phyloP scores from a whole-genome alignment of 2,113 vertebrate species.

The Terrapene triunguis region DNA sequence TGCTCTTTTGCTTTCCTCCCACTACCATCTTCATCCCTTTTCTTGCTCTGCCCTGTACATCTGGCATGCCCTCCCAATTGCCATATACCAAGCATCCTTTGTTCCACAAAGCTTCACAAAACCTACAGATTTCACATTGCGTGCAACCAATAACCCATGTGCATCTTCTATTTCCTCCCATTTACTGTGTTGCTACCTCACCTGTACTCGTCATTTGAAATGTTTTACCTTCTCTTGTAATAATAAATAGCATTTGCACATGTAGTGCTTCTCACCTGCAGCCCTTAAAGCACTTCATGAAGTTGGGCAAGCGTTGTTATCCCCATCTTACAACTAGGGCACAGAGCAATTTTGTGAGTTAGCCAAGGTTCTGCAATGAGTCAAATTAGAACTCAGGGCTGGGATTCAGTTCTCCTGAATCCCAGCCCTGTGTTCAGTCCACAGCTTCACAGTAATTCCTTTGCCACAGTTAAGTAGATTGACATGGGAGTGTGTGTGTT shows the following conservation, averaged over 20 bases:
- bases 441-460: not conserved
- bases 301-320: not conserved
- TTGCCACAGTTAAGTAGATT: not conserved
- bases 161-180: conserved; percentile 44
- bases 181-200: conserved; percentile 35
- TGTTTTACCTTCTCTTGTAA: not conserved
- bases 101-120: not conserved
- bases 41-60: not conserved
- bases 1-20: not conserved
- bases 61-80: not conserved
- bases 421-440: not conserved
- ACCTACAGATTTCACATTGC: conserved; percentile 47
- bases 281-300: not conserved
- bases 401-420: not conserved
- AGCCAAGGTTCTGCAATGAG: not conserved
- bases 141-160: conserved; percentile 16
- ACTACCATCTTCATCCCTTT: not conserved
- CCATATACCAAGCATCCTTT: not conserved
- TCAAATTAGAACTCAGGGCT: not conserved
- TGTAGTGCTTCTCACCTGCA: conserved; percentile 40
- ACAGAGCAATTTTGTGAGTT: not conserved
- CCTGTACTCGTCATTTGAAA: conserved; percentile 58
- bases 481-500: rapidly evolving
- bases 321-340: not conserved
- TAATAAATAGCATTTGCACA: not conserved